Evolutionary conservation across 2,888 invertebrate species (phyloP).

Genomic region (Leptarthrus brevirostris): DNA sequence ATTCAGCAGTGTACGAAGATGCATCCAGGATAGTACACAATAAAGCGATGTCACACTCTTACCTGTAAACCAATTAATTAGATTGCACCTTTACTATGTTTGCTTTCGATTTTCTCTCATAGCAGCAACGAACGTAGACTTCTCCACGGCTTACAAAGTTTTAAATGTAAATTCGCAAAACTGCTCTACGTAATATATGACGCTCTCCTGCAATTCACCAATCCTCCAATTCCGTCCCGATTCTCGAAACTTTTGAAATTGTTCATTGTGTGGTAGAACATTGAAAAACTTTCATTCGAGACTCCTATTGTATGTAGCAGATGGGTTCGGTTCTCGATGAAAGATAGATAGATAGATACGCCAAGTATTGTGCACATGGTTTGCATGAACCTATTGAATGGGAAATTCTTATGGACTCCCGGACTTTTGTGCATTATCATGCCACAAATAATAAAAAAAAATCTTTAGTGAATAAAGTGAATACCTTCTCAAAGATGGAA

Average conservation of each 20-base stretch:
- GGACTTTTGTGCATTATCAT: constrained; percentile 1
- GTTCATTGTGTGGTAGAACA: constrained; percentile 13
- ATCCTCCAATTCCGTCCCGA: background rate
- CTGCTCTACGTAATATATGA: background rate
- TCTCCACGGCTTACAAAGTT: background rate
- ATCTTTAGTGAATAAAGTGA: too few relatives aligned
- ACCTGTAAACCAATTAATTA: constrained; percentile 8
- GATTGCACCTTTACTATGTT: constrained; percentile 25
- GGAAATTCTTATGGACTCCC: background rate
- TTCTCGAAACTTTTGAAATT: constrained; percentile 6
- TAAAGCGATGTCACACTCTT: too few relatives aligned
- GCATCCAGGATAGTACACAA: too few relatives aligned
- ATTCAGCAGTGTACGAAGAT: too few relatives aligned
- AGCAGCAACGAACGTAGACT: background rate
- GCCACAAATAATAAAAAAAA: background rate
- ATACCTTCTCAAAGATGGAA: constrained; percentile 13
- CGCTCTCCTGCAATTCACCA: background rate
- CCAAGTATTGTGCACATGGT: background rate
- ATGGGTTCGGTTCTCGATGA: background rate
- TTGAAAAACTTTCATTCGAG: constrained; percentile 17
- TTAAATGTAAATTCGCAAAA: constrained; percentile 23
- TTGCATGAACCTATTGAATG: background rate
- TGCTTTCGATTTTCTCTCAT: constrained; percentile 13
- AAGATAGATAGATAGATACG: background rate
- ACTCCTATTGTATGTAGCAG: background rate